Evolutionary conservation across 1,140 invertebrate genomes (phyloP).

Genomic region (Diorhabda elongata): DNA sequence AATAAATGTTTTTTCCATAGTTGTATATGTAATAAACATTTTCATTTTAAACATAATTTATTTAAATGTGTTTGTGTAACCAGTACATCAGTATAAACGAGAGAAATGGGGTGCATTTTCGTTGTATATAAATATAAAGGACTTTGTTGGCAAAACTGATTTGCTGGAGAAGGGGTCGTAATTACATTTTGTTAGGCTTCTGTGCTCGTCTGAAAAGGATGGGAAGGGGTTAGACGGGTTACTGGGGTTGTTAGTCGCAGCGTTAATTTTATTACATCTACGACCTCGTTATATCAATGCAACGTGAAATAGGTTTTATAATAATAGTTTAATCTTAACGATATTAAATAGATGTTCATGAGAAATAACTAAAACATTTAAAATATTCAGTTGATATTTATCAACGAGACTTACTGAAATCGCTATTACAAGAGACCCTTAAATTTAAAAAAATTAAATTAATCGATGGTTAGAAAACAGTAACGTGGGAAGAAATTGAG

Average conservation of each 20-base stretch:
- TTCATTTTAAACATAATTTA: no score
- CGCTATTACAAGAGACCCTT: no score
- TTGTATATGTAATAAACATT: no score
- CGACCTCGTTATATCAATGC: background rate
- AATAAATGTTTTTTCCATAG: no score
- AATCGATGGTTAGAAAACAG: no score
- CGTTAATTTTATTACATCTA: constrained; percentile 3
- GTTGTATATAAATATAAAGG: background rate
- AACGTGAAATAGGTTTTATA: background rate
- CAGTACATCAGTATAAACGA: background rate
- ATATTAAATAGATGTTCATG: background rate
- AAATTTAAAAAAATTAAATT: no score
- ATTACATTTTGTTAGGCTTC: constrained; percentile 2
- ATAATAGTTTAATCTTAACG: background rate
- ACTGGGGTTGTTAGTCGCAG: background rate
- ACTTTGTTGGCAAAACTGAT: background rate
- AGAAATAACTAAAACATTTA: no score
- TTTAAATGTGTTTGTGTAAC: background rate
- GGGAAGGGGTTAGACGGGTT: background rate
- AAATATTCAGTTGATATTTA: no score
- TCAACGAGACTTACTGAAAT: no score
- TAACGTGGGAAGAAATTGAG: no score
- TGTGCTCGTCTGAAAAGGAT: constrained; percentile 1
- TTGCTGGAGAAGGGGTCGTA: background rate
- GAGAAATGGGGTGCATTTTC: constrained; percentile 1